phyloP scores from a whole-genome alignment of 2,113 vertebrate genomes.

The Alligator mississippiensis region DNA sequence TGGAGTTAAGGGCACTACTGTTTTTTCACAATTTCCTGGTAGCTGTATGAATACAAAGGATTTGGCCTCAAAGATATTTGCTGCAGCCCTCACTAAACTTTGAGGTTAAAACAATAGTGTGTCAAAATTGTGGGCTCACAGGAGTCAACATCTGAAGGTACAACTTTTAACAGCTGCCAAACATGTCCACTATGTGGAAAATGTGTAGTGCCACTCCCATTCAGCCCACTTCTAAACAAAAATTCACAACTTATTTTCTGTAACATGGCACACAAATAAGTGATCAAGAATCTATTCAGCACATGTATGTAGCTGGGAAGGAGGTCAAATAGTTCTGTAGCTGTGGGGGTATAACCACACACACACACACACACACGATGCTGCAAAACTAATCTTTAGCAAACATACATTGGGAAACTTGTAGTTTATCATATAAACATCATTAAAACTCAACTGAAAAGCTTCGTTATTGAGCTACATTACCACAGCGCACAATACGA shows the following conservation, averaged over 20 bases:
- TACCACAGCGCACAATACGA: accelerated
- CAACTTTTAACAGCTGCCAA: not conserved
- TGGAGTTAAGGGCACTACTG: not conserved
- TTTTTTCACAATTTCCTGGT: not conserved
- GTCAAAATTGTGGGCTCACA: not conserved
- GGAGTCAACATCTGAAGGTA: not conserved
- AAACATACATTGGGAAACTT: not conserved
- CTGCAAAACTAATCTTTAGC: not conserved
- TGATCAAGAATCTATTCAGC: constrained; percentile 5
- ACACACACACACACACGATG: not conserved
- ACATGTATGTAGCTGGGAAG: not conserved
- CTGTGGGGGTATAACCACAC: not conserved
- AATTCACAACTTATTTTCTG: not conserved
- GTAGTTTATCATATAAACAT: not conserved
- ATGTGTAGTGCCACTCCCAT: not conserved
- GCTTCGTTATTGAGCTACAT: not conserved
- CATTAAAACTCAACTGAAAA: not conserved
- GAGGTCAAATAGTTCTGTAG: not conserved
- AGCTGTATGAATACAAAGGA: not conserved
- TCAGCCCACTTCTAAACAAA: not conserved
- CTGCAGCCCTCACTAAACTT: constrained; percentile 7
- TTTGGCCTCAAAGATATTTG: constrained; percentile 10
- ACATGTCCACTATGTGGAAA: constrained; percentile 27
- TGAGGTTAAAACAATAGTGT: not conserved
- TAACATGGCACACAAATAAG: not conserved